These are phyloP conservation scores for Melitaea cinxia DNA, from an alignment of 1,140 invertebrate genomes.

Conservation along the genomic window DNA sequence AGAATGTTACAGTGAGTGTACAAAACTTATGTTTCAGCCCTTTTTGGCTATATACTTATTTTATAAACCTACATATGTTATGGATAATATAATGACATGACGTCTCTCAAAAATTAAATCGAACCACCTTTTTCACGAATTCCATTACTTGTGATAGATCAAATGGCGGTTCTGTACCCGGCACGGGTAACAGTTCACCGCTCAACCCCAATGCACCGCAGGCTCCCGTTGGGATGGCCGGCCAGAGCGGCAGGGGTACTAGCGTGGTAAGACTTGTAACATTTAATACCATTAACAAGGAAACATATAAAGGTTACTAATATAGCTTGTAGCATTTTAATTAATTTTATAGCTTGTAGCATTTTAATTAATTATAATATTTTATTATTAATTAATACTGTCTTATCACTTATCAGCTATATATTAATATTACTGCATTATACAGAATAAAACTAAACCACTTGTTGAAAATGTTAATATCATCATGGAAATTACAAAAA, in stretches of 20 bases:
- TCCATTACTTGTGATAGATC: slow-evolving; percentile 34
- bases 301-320: no score
- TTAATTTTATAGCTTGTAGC: no score
- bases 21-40: no score
- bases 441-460: no score
- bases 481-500: background rate
- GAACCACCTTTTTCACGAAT: background rate
- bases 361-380: background rate
- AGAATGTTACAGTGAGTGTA: no score
- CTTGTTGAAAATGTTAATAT: background rate
- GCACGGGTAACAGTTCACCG: slow-evolving; percentile 73
- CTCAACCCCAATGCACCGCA: slow-evolving; percentile 84
- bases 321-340: no score
- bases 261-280: slow-evolving; percentile 90
- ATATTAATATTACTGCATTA: no score
- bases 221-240: slow-evolving; percentile 83
- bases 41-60: no score
- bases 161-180: slow-evolving; percentile 64
- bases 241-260: slow-evolving; percentile 92
- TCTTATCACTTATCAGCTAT: no score
- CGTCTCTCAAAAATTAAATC: no score
- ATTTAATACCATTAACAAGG: background rate
- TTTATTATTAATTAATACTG: background rate
- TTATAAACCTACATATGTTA: no score
- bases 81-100: no score